Evolutionary conservation across 2,888 invertebrate genomes (phyloP).

Genomic region (Taphrorychus bicolor): DNA sequence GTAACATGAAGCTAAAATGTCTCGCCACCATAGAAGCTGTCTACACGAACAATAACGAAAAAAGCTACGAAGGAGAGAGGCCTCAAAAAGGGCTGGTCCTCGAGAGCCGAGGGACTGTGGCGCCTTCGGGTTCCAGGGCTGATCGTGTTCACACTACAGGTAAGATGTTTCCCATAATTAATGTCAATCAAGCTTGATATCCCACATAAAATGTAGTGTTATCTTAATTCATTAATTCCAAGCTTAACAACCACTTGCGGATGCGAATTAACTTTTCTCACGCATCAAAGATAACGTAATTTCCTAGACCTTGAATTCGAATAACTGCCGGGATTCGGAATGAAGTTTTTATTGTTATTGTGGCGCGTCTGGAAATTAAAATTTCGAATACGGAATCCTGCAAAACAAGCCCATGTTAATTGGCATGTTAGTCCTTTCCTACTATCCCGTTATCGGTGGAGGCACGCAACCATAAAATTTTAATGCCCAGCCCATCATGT

Average conservation of each 20-base stretch:
- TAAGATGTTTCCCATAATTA: background rate
- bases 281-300: too few species aligned
- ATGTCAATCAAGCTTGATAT: too few species aligned
- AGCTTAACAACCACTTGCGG: too few species aligned
- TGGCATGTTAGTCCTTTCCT: background rate
- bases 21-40: conserved; percentile 86
- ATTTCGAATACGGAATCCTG: background rate
- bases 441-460: background rate
- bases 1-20: conserved; percentile 89
- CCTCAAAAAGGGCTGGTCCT: conserved; percentile 76
- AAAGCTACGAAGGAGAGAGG: conserved; percentile 82
- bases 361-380: background rate
- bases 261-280: too few species aligned
- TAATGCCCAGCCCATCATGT: background rate
- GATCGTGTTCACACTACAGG: conserved; percentile 69
- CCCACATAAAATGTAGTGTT: too few species aligned
- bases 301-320: too few species aligned
- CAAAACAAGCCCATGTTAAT: too few species aligned
- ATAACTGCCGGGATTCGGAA: too few species aligned
- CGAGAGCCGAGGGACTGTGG: conserved; percentile 77
- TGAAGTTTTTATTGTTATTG: background rate
- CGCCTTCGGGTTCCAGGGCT: conserved; percentile 69
- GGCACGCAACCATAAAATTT: background rate
- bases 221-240: background rate
- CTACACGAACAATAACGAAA: conserved; percentile 88